Conservation (phyloP, 2,888 invertebrate genomes). For the Cosmorhoe ocellata region DNA sequence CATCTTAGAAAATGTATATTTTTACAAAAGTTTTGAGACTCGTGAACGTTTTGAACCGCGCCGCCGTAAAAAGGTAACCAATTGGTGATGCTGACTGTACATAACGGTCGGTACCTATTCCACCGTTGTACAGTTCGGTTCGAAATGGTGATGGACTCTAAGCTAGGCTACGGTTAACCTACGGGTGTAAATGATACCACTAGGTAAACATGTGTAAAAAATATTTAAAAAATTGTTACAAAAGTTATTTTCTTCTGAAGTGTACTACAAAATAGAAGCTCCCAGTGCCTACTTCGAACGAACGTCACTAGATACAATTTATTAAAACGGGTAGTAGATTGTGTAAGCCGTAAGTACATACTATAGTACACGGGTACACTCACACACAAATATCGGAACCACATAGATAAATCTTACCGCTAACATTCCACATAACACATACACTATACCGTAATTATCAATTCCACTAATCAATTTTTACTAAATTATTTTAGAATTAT, state of each 20-base stretch:
- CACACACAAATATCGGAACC: slow-evolving; percentile 4
- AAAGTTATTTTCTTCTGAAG: slow-evolving; percentile 44
- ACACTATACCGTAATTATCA: too few relatives aligned
- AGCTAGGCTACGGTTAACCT: slow-evolving; percentile 4
- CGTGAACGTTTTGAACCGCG: too few relatives aligned
- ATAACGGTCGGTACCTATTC: slow-evolving; percentile 1
- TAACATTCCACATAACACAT: background rate
- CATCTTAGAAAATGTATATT: too few relatives aligned
- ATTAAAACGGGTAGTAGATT: slow-evolving; percentile 1
- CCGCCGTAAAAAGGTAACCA: too few relatives aligned
- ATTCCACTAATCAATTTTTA: too few relatives aligned
- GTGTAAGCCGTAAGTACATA: slow-evolving; percentile 1
- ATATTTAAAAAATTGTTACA: slow-evolving; percentile 49
- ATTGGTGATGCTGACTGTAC: too few relatives aligned
- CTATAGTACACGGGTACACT: slow-evolving; percentile 10
- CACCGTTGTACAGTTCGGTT: background rate
- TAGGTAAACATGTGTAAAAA: slow-evolving; percentile 56
- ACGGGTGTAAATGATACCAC: slow-evolving; percentile 39
- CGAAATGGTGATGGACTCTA: background rate
- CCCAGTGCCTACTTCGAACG: slow-evolving; percentile 23
- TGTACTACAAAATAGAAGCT: slow-evolving; percentile 38
- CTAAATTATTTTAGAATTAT: too few relatives aligned
- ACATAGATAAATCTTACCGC: slow-evolving; percentile 19
- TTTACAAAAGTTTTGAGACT: too few relatives aligned
- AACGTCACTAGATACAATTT: background rate